A percentile compares a stretch with the other conserved stretches of the same genome.
Conservation (phyloP, 2,888 invertebrate genomes). For the Nemapogon koenigi region DNA sequence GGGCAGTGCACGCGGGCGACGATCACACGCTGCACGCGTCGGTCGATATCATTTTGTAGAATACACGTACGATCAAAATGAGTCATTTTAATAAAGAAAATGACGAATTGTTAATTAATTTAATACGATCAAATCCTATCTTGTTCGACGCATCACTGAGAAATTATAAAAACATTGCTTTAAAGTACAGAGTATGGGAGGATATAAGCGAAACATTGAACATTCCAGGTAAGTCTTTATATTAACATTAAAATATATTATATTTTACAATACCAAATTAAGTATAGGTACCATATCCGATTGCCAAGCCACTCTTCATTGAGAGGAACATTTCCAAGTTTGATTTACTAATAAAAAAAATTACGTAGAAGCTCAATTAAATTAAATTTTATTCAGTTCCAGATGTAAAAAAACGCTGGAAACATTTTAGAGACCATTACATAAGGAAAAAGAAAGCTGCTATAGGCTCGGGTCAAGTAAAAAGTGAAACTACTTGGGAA, state of each 20-base stretch:
- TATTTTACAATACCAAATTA: too few relatives aligned
- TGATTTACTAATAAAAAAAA: too few relatives aligned
- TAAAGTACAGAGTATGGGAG: background rate
- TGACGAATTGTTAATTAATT: background rate
- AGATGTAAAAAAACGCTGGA: slow-evolving; percentile 2
- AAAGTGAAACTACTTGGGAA: background rate
- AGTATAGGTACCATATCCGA: too few relatives aligned
- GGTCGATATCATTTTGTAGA: too few relatives aligned
- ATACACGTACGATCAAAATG: too few relatives aligned
- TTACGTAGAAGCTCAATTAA: background rate
- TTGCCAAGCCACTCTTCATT: too few relatives aligned
- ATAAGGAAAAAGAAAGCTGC: background rate
- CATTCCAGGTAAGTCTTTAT: background rate
- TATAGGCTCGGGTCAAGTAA: too few relatives aligned
- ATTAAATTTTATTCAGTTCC: slow-evolving; percentile 1
- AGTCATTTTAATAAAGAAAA: background rate
- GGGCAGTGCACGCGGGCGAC: too few relatives aligned
- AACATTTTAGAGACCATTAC: slow-evolving; percentile 4
- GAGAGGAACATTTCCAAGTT: background rate
- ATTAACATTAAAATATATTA: too few relatives aligned
- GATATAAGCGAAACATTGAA: background rate
- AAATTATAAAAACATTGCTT: background rate
- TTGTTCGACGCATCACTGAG: background rate
- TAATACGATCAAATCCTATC: background rate
- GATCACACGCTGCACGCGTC: too few relatives aligned